phyloP scores from a whole-genome alignment of 2,113 vertebrate genomes.

The Cavia porcellus region DNA sequence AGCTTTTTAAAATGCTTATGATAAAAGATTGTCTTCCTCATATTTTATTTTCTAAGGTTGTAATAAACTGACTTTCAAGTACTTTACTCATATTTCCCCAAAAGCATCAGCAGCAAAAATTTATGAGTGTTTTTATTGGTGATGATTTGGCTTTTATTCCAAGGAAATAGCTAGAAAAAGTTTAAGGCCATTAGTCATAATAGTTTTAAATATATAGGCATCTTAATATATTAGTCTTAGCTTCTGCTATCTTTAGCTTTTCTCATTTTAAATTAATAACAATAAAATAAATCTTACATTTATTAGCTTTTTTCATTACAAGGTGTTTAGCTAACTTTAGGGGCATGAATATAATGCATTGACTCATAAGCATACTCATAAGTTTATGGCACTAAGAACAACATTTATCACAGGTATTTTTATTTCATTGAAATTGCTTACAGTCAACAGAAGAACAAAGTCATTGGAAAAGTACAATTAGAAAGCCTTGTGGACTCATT shows the following conservation, averaged over 20 bases:
- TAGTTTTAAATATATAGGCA: conserved; percentile 53
- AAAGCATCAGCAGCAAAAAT: conserved; percentile 43
- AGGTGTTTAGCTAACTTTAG: conserved; percentile 53
- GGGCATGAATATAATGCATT: not conserved
- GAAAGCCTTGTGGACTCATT: not conserved
- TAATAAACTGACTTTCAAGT: conserved; percentile 29
- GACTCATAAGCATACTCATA: not conserved
- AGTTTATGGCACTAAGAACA: conserved; percentile 5
- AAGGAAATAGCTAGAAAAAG: conserved; percentile 49
- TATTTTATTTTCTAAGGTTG: conserved; percentile 56
- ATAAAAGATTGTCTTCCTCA: not conserved
- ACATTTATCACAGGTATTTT: conserved; percentile 40
- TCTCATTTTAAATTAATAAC: conserved; percentile 67
- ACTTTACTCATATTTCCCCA: conserved; percentile 38
- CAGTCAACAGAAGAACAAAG: not conserved
- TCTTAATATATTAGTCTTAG: conserved; percentile 63
- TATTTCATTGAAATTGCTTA: conserved; percentile 25
- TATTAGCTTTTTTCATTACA: conserved; percentile 55
- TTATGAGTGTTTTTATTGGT: conserved; percentile 65
- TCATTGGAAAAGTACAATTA: conserved; percentile 34
- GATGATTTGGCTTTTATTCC: conserved; percentile 55
- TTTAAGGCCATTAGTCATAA: conserved; percentile 63
- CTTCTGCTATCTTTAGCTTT: conserved; percentile 46
- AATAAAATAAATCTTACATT: conserved; percentile 67
- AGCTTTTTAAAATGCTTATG: not conserved